Evolutionary conservation across 1,140 invertebrate species (phyloP).

Genomic region (Calosoma granatense): DNA sequence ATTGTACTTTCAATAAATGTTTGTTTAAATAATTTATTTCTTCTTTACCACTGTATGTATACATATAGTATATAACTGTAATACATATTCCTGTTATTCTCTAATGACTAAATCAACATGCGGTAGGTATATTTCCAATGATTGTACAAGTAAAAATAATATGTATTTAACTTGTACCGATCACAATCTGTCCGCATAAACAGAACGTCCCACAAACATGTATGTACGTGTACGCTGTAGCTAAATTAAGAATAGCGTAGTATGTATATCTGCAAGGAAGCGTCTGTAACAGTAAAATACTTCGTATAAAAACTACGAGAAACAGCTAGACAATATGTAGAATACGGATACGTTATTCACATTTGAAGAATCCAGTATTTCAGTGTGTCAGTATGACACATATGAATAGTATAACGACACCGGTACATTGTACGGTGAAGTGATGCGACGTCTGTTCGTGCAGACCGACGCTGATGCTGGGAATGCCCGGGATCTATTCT

Average conservation of each 20-base stretch:
- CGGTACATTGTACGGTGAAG: not conserved
- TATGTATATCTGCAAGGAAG: not conserved
- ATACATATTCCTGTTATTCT: not conserved
- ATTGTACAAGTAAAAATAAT: not conserved
- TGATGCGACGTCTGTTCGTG: no score
- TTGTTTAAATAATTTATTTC: no score
- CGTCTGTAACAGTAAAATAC: not conserved
- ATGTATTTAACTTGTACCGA: no score
- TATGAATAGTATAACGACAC: not conserved
- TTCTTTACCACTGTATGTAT: no score
- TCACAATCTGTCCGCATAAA: no score
- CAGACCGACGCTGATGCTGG: not conserved
- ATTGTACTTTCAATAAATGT: no score
- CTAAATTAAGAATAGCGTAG: not conserved
- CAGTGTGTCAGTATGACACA: not conserved
- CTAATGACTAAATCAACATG: not conserved
- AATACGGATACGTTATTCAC: no score
- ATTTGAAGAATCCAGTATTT: not conserved
- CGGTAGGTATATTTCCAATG: not conserved
- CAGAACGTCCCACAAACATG: no score
- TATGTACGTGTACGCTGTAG: not conserved
- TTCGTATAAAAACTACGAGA: not conserved
- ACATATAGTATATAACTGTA: no score
- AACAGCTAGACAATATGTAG: no score
- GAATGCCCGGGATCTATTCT: not conserved